Base-by-base conservation (phyloP, 2,888 invertebrate genomes). In the Andricus quercusramuli region DNA sequence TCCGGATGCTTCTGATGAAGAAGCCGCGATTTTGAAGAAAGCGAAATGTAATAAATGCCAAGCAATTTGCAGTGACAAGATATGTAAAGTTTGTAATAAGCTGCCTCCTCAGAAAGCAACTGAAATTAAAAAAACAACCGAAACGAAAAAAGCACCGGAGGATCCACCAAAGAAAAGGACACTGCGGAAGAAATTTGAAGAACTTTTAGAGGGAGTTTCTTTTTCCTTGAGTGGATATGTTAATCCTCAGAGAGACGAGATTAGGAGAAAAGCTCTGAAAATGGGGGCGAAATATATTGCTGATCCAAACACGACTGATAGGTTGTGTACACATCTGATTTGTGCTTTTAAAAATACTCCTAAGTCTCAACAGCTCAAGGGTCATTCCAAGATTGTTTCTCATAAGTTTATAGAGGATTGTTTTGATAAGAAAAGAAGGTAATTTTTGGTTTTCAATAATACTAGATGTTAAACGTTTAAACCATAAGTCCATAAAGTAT, bases 341-440 rank as follows among this genome's bases (percentile, higher is more conserved):
- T 92, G 92, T 84, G 92, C 92, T 44, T 92, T 92, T 65, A 90
- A 88, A 82, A 92, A 92, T 80, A 92, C 92, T n/a, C 92, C 92
- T 6, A 93, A 93, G 67, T 88, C 82, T 65, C 89, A 90, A 47
- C 89, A 90, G 78, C 82, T 93, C 5, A 89, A 89, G 51, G 88
- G 88, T 22, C 87, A 88, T 59, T 83, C 87, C 6, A 92, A 92
- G 82, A 91, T 93, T 79, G 88, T 92, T 5, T 86, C 88, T 0
- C 90, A 91, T 77, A 81, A 80, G 41, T 93, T 91, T 80, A 89
- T 93, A 65, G 92, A 92, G 78, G 90, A 92, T 41, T 91, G 91
- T 83, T 91, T 85, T 79, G 85, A 89, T 3, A 86, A 90, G 41
- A 91, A 89, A 81, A 91, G 76, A 29, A 90, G 91, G 92, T 92